Base-by-base conservation (phyloP, 2,888 invertebrate species). In the Hyalella azteca region DNA sequence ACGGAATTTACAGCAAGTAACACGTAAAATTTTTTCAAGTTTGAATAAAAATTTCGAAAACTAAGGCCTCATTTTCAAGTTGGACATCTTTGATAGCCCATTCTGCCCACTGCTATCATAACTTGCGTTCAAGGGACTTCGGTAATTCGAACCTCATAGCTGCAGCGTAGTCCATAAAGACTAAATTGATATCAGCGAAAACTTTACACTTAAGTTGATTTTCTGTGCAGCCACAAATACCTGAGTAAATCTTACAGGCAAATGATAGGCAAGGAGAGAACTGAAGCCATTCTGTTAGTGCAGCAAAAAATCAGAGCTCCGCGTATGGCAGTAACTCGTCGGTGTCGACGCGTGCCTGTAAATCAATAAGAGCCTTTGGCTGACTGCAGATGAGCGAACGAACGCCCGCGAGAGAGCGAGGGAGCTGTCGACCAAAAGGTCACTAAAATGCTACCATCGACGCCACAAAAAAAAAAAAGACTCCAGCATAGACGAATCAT, bases 401-500 rank as follows among this genome's bases (percentile, higher is more conserved):
- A 45, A 19, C 36, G 66, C 36, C 29, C 36, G 29, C 22, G 36
- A 3, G 66, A 66, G 66, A 66, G 66, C 5, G 54, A 22, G n/a
- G 54, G 36, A 66, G 66, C 66, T 66, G 32, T 66, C 66, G 66
- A 36, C 66, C 66, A 36, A 66, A 66, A 66, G 66, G 66, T 66
- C 66, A 66, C 66, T 66, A 36, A 66, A 66, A 66, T 66, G 66
- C 36, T 66, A 66, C 66, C 66, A 66, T 66, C 66, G 66, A 66
- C 29, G 66, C 3, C 36, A 66, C 36, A 66, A 54, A 54, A n/a
- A n/a, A 54, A 49, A 49, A 59, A 59, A 22, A 66, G 66, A 36
- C 66, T n/a, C 66, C 15, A 66, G 66, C 66, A 36, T 66, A 66
- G 66, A 66, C 66, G 66, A 66, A 66, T 66, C 66, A 66, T 66